Evolutionary conservation across 1,140 invertebrate genomes (phyloP), one percentile per base, ranked within the genome.

Genomic region (Papilio polyxenes): DNA sequence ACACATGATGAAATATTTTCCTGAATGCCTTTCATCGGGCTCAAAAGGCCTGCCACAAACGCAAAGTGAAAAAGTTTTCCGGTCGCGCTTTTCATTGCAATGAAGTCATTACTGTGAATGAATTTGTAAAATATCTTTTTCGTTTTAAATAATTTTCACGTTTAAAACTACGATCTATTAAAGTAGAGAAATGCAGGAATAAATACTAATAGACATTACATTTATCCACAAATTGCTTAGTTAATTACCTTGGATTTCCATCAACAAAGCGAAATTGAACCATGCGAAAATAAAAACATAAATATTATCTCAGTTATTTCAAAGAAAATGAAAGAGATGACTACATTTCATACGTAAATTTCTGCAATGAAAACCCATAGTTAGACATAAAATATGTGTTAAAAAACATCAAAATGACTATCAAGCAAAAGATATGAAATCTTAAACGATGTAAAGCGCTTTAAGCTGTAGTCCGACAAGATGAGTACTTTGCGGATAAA

Each of bases 61-160:
- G 62, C 48, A 65, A 79, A 51, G 76, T 62, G 59, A 69, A 80
- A 80, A 80, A 80, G 40, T 44, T 80, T 80, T 80, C 62, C 49
- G 78, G 78, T 80, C 17, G 78, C 5, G 78, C 56, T 80, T 80
- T 69, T 65, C 59, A 65, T 23, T 80, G 78, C 59, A 79, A 44
- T 65, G 13, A 80, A n/a, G 31, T 62, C 76, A n/a, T 69, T 62
- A 48, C 78, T 31, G 6, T 72, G 65, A 72, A 37, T 40, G 13
- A 72, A 37, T 72, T 72, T 72, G 13, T 37, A 72, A 37, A 72
- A 40, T 40, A 31, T 13, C 23, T 6, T 37, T 72, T 17, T 40
- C 3, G 3, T 65, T 65, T 65, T 31, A 65, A 65, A 65, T 23
- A 23, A 23, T 31, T 13, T 65, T 65, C 23, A 31, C 62, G 23